These are phyloP conservation scores for Nibea albiflora DNA, from an alignment of 2,113 vertebrate species.

Conservation along the genomic window DNA sequence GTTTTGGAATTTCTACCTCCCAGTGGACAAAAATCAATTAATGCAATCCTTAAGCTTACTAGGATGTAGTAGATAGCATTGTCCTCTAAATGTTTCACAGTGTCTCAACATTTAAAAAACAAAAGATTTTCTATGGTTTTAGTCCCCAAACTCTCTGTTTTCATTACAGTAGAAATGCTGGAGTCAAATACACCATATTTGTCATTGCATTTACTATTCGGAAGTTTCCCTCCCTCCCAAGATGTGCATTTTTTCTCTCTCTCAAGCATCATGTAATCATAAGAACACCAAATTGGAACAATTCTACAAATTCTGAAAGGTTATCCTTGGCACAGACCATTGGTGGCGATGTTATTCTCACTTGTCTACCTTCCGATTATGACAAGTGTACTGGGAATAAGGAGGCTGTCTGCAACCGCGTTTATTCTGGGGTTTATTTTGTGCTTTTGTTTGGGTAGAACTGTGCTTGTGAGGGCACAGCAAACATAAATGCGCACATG, in stretches of 20 bases:
- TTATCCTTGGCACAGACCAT: background rate
- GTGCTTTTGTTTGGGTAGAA: slow-evolving; percentile 50
- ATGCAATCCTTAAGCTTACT: background rate
- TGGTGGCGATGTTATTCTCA: slow-evolving; percentile 1
- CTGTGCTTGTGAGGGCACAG: slow-evolving; percentile 22
- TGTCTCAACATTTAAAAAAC: background rate
- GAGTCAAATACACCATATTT: background rate
- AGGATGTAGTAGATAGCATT: background rate
- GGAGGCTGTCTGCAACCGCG: background rate
- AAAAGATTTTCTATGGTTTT: background rate
- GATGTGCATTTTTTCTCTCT: background rate
- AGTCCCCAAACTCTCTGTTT: background rate
- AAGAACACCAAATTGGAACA: slow-evolving; percentile 2
- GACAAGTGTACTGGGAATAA: slow-evolving; percentile 30
- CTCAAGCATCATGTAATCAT: background rate
- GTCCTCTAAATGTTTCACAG: background rate
- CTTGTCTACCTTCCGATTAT: slow-evolving; percentile 36
- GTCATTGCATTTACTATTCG: background rate
- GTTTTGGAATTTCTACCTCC: background rate
- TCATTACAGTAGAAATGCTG: background rate
- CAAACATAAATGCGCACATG: slow-evolving; percentile 38
- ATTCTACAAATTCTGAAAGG: background rate
- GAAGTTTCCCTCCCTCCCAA: background rate
- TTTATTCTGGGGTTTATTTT: slow-evolving; percentile 51
- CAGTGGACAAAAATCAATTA: background rate